phyloP scores from a whole-genome alignment of 30 jellyfish, hydroid and myxozoan species.

The Phacellophora camtschatica region DNA sequence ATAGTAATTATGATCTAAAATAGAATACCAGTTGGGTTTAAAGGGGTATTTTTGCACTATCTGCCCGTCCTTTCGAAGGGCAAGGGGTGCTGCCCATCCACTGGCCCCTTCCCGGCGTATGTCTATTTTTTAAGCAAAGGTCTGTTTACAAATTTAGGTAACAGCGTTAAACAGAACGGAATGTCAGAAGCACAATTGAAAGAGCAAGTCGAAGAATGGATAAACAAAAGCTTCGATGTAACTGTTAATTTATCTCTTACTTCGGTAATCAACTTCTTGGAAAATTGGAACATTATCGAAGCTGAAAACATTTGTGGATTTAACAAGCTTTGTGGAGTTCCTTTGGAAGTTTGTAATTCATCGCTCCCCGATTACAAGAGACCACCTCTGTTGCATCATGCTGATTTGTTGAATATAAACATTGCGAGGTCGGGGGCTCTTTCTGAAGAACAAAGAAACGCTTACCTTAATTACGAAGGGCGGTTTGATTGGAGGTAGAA shows the following conservation, averaged over 20 bases:
- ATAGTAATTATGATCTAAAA: too few relatives aligned
- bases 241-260: not conserved
- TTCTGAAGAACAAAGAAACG: slow-evolving; percentile 7
- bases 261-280: not conserved
- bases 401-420: slow-evolving; percentile 31
- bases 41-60: too few relatives aligned
- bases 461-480: slow-evolving; percentile 40
- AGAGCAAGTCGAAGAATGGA: slow-evolving; percentile 24
- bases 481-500: slow-evolving; percentile 34
- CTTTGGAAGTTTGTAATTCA: not conserved
- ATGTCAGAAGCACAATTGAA: slow-evolving; percentile 1
- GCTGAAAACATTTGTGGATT: not conserved
- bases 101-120: too few relatives aligned
- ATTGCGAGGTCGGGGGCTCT: not conserved
- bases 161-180: not conserved
- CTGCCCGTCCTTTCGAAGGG: too few relatives aligned
- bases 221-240: slow-evolving; percentile 3
- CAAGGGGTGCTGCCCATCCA: too few relatives aligned
- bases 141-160: too few relatives aligned
- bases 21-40: too few relatives aligned
- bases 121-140: too few relatives aligned
- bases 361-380: slow-evolving; percentile 23
- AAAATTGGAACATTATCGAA: slow-evolving; percentile 7
- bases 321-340: not conserved
- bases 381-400: slow-evolving; percentile 55